A percentile compares a stretch with the other conserved stretches of the same genome.
Conservation (phyloP, 2,888 invertebrate genomes). For the Asteroscopus sphinx region DNA sequence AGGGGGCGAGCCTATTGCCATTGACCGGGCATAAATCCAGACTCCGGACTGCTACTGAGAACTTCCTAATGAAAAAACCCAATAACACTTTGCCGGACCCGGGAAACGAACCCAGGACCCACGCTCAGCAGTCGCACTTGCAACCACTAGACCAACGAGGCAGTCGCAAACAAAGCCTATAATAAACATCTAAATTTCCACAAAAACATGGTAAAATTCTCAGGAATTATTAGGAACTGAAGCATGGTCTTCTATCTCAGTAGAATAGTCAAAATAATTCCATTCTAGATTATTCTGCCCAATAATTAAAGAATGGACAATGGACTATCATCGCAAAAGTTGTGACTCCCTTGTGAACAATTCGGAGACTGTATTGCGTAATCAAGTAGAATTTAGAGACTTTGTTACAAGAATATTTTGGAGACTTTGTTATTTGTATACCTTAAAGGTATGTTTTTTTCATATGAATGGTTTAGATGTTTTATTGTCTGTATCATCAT, state of each 20-base stretch:
- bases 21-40: too few relatives aligned
- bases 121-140: too few relatives aligned
- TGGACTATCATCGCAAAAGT: constrained; percentile 38
- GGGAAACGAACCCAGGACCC: too few relatives aligned
- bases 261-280: constrained; percentile 37
- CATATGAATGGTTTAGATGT: neutral
- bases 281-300: constrained; percentile 26
- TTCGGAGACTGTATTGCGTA: constrained; percentile 38
- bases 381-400: constrained; percentile 37
- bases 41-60: too few relatives aligned
- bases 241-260: constrained; percentile 24
- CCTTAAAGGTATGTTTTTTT: constrained; percentile 9
- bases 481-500: too few relatives aligned
- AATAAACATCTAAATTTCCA: constrained; percentile 23
- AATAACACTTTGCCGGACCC: too few relatives aligned
- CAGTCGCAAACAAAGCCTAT: constrained; percentile 8
- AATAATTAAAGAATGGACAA: constrained; percentile 37
- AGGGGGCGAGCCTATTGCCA: too few relatives aligned
- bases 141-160: too few relatives aligned
- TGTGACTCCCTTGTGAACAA: constrained; percentile 38
- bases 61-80: too few relatives aligned
- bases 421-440: too few relatives aligned
- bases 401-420: too few relatives aligned
- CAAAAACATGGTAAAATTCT: constrained; percentile 33
- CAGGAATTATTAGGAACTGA: constrained; percentile 26